A percentile compares a stretch with the other conserved stretches of the same genome.
Conservation (phyloP, 2,797 vertebrate species). For the Gadopsis marmoratus region DNA sequence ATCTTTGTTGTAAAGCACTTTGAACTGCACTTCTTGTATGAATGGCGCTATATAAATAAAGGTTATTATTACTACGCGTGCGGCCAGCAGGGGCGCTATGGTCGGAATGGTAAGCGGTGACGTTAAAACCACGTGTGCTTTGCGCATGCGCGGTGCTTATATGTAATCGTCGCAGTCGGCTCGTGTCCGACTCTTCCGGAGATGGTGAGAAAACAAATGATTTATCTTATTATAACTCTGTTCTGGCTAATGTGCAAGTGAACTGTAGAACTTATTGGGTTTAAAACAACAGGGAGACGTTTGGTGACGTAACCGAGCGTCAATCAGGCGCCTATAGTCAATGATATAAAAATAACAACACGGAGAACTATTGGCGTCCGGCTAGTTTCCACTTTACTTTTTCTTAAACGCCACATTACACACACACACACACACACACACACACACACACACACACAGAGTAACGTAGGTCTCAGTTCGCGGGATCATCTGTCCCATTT, state of each 20-base stretch:
- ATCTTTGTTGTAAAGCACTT: too few species aligned
- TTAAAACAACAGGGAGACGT: not conserved
- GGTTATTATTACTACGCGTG: rapidly evolving
- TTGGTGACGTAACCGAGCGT: too few species aligned
- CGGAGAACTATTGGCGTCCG: too few species aligned
- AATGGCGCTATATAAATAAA: too few species aligned
- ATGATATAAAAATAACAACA: too few species aligned
- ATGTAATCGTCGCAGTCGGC: not conserved
- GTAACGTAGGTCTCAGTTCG: not conserved
- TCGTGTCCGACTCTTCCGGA: not conserved
- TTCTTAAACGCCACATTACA: too few species aligned
- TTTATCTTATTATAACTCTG: too few species aligned
- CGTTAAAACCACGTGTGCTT: rapidly evolving
- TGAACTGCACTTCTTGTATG: too few species aligned
- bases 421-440: too few species aligned
- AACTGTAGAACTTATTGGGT: not conserved
- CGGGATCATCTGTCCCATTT: not conserved
- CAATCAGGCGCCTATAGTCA: too few species aligned
- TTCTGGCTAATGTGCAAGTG: not conserved
- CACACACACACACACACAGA: too few species aligned
- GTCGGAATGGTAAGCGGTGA: not conserved
- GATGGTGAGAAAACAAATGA: constrained; percentile 17
- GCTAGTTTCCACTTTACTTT: too few species aligned
- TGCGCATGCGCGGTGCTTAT: constrained; percentile 52
- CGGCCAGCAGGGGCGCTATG: constrained; percentile 46